Base-by-base conservation (phyloP, 2,113 vertebrate genomes). In the Ceratotherium simum region DNA sequence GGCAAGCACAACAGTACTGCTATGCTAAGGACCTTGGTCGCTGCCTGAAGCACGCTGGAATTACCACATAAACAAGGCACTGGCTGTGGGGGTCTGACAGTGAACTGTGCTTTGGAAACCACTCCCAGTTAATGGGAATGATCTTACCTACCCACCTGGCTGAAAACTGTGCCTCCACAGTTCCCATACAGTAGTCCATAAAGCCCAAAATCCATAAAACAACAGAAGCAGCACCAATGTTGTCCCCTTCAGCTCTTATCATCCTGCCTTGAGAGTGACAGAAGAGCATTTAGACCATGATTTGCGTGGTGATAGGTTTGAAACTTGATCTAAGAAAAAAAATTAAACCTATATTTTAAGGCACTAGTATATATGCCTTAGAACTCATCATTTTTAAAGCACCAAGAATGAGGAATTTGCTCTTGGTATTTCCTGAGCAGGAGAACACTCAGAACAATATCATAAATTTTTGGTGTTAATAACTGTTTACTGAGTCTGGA, bases 31-130 rank as follows among this genome's bases (percentile, higher is more conserved):
- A 46, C 93, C 76, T 75, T 36, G 60, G 23, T 8, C 39, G 56
- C 27, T 20, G 16, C 73, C 95, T 56, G 78, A 8, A 39, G 29
- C 17, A 33, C 29, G 62, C 90, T 75, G 18, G 42, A 90, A 80
- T 80, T 90, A 92, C 72, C 42, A 65, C 48, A 29, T 42, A 83
- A 96, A 92, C 14, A 97, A 96, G 79, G 18, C 84, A 91, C 23
- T 23, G 56, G 6, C 46, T 20, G 46, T 58, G 86, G 16, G 46
- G 89, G 16, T 64, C 76, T 39, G 73, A 83, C 11, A 39, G 21
- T 25, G 5, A 97, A 93, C 95, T 85, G 90, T 72, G 91, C 90
- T 96, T 90, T 97, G 91, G 91, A 95, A 96, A 95, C 76, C 84
- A 72, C 65, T 80, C 88, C 69, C 60, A 58, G 18, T 23, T 83